phyloP scores from a whole-genome alignment of 64 coral and sea anemone genomes.

The Trachythela sp. region DNA sequence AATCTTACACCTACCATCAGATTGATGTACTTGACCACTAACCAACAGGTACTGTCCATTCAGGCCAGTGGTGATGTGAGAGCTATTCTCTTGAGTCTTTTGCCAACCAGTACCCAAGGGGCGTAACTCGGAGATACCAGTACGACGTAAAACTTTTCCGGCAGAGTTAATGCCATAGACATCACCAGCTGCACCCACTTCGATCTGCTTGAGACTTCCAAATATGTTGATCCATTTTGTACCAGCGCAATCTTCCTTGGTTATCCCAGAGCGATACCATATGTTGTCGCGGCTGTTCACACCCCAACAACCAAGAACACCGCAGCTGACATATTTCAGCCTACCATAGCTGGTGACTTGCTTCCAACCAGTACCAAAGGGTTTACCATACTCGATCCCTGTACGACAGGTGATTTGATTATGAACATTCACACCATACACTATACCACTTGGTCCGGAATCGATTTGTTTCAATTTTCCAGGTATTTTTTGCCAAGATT shows the following conservation, averaged over 20 bases:
- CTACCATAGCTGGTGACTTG: background rate
- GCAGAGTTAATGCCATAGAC: too few relatives aligned
- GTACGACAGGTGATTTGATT: background rate
- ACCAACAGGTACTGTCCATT: too few relatives aligned
- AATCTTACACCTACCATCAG: too few relatives aligned
- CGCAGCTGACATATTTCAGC: conserved; percentile 21
- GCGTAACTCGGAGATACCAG: too few relatives aligned
- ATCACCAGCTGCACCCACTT: background rate
- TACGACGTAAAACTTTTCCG: too few relatives aligned
- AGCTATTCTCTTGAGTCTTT: too few relatives aligned
- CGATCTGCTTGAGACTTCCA: background rate
- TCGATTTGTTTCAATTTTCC: conserved; percentile 26
- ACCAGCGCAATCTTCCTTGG: background rate
- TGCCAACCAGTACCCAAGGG: too few relatives aligned
- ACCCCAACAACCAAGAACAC: conserved; percentile 19
- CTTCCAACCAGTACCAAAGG: background rate
- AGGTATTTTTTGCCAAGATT: background rate
- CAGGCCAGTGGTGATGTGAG: too few relatives aligned
- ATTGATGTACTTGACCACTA: too few relatives aligned
- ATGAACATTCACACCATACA: conserved; percentile 9
- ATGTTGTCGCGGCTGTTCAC: conserved; percentile 15
- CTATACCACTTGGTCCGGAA: background rate
- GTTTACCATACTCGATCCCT: background rate
- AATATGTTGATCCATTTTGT: background rate
- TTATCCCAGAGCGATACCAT: background rate